Base-by-base conservation (phyloP, 2,797 vertebrate genomes). In the Muraenolepis orangiensis region DNA sequence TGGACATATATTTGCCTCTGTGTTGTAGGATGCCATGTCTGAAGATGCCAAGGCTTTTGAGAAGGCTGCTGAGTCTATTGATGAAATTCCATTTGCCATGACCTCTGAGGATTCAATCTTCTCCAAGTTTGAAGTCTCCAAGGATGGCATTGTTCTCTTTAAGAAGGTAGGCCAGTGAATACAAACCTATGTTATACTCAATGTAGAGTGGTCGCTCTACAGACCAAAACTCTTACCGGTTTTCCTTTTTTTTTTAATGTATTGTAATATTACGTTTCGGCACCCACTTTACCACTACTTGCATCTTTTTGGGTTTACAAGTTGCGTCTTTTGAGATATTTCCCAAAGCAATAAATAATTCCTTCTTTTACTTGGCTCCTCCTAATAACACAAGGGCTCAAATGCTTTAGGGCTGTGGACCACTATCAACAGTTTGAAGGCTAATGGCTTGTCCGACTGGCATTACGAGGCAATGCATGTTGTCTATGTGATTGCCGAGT, bases 11-110 rank as follows among this genome's bases (percentile, higher is more conserved):
- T 29, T 71, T 10, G 0, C 75, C 20, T 81, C 72, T 79, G 13
- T 71, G 26, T 34, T 51, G 70, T 67, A 99, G 98, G 95, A 99
- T 31, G 18, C 75, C 0, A 79, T 90, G 7, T 97, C 96, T 1
- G 95, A 90, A 0, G 86, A 80, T 6, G 96, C 96, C 12, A 96
- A 95, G 87, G 93, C 93, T 73, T 98, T 94, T 72, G 79, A 97
- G 82, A 89, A 92, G 85, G 95, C 96, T 46, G 98, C 97, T 0
- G 97, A 98, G 79, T 81, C 96, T 0, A 85, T 95, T 0, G 98
- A 99, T 72, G 98, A 99, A 66, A 86, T 99, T 87, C 97, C 97
- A 0, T 99, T 98, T 16, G 96, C 94, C 51, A 87, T 95, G 76
- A 93, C 95, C 28, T 94, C 95, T 0, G 94, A 87, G 0, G 91